Conservation (phyloP, 2,113 vertebrate genomes). For the Prionailurus viverrinus region DNA sequence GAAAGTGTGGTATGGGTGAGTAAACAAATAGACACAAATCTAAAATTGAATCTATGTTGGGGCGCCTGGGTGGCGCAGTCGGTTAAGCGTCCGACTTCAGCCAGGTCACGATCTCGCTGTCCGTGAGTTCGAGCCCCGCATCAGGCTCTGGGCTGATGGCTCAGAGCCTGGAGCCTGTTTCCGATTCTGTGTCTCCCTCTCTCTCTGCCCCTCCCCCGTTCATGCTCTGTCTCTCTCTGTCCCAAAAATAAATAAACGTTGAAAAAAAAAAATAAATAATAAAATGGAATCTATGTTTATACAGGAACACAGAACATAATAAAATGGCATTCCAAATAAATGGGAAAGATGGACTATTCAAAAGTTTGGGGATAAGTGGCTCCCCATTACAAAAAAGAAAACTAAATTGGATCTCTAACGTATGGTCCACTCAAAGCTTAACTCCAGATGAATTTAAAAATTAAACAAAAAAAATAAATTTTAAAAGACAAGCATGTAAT, state of each 20-base stretch:
- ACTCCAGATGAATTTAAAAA: conserved; percentile 6
- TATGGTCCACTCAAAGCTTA: not conserved
- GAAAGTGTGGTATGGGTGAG: not conserved
- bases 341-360: not conserved
- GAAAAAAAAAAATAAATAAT: not conserved
- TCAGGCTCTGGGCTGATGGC: too few species aligned
- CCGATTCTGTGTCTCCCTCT: too few species aligned
- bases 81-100: too few species aligned
- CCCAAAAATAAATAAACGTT: too few species aligned
- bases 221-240: too few species aligned
- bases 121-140: too few species aligned
- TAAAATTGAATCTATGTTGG: not conserved
- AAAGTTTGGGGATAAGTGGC: not conserved
- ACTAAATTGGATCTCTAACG: not conserved
- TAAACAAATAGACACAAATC: not conserved
- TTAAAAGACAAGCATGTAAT: not conserved
- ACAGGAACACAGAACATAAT: not conserved
- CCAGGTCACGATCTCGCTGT: too few species aligned
- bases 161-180: too few species aligned
- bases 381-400: not conserved
- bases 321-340: not conserved
- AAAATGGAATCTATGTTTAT: not conserved
- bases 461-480: not conserved
- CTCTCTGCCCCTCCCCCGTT: too few species aligned
- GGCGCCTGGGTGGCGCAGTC: too few species aligned